Evolutionary conservation across 2,797 vertebrate genomes (phyloP), one percentile per base, ranked within the genome.

Genomic region (Lepus townsendii): DNA sequence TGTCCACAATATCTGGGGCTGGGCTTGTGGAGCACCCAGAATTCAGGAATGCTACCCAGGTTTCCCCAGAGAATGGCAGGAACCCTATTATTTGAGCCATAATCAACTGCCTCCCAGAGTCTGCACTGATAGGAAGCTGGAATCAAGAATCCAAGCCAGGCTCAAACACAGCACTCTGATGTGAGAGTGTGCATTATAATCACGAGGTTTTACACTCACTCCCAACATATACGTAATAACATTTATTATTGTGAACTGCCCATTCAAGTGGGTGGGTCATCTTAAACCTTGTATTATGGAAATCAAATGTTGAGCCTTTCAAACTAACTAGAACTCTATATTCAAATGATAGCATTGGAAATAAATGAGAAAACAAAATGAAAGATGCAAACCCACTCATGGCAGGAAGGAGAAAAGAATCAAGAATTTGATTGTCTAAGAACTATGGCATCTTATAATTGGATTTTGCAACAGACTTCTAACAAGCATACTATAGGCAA

Each of bases 311-410:
- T 30, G n/a, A 71, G 42, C 52, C 7, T 85, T 96, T 95, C 12
- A 60, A 19, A 16, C 79, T 78, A 10, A 76, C 2, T 35, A 93
- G 2, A 86, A 63, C 2, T 73, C 5, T 88, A 19, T 8, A 20
- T 52, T 72, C 76, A 26, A 93, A 93, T 76, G 32, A 30, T 52
- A 52, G 2, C 16, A 79, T 42, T 78, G 3, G 38, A 83, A 89
- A 42, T 79, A 72, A 95, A 66, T 77, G 80, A 38, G 24, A 78
- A 73, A 52, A 5, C 79, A 94, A 95, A 90, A 77, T 87, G 80
- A 57, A 90, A 96, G 8, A 22, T 1, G 24, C 76, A 62, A 88
- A 86, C 26, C 1, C 80, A 16, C 27, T 72, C 26, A 76, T n/a
- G 3, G 7, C 12, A 69, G 7, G n/a, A 65, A 4, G 19, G 17